Evolutionary conservation across 1,140 invertebrate genomes (phyloP).

Genomic region (Neodiprion fabricii): DNA sequence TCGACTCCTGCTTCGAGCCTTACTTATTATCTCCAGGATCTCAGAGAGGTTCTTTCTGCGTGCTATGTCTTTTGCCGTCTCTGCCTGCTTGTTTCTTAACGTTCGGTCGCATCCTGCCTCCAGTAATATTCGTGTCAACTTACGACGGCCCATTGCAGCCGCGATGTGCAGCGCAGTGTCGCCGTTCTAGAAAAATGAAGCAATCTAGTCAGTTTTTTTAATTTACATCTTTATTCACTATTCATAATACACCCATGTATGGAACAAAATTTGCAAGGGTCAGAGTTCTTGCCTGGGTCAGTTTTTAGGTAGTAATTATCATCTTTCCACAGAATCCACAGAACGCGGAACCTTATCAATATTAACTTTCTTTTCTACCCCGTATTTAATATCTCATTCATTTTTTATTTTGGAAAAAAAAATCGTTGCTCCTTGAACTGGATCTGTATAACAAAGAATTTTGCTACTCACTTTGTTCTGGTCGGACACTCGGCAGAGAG

Average conservation of each 20-base stretch:
- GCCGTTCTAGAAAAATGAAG: conserved; percentile 74
- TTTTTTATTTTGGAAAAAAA: too few species aligned
- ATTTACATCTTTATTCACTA: neutral
- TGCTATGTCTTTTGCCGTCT: conserved; percentile 91
- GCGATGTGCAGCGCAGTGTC: conserved; percentile 94
- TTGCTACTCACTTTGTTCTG: conserved; percentile 80
- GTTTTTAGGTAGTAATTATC: neutral
- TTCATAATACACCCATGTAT: neutral
- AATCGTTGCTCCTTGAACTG: too few species aligned
- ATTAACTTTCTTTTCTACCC: too few species aligned
- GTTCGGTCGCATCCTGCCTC: conserved; percentile 83
- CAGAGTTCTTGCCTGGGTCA: neutral
- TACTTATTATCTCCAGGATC: conserved; percentile 79
- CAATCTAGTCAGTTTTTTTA: neutral
- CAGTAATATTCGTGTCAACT: conserved; percentile 88
- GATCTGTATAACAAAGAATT: too few species aligned
- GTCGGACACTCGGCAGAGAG: conserved; percentile 83
- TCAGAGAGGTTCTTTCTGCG: conserved; percentile 84
- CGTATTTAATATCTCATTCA: too few species aligned
- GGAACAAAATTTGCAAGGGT: neutral
- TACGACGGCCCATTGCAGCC: conserved; percentile 90
- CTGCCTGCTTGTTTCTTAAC: conserved; percentile 88
- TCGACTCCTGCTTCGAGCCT: conserved; percentile 62
- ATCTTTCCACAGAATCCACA: too few species aligned
- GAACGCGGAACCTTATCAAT: too few species aligned